Evolutionary conservation across 2,888 invertebrate species (phyloP), one percentile per base, ranked within the genome.

Genomic region (Emmelina monodactyla): DNA sequence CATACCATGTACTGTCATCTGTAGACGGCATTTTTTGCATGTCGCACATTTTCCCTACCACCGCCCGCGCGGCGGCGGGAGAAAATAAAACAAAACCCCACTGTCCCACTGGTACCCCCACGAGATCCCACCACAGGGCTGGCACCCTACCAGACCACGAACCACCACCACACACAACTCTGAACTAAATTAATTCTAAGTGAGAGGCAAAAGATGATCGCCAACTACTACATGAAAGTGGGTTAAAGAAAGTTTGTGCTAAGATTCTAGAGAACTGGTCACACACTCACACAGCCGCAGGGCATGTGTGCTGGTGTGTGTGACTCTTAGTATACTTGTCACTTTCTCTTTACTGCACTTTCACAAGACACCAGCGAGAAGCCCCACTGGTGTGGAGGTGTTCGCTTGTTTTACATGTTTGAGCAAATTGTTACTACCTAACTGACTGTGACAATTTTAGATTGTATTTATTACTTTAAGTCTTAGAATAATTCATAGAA

Each of bases 241-340:
- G 81, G 80, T 73, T 78, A 73, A 79, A 76, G 80, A 80, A 81
- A 81, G 80, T 79, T 78, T 75, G 68, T 55, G 59, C 62, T 49
- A 53, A 66, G 58, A 66, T 60, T 64, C 57, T 55, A 63, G 66
- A 65, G 49, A 65, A 66, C 65, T 61, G 47, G 61, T 53, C 65
- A 59, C 64, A 70, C 68, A 63, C 62, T 47, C 51, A 39, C n/a
- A 59, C 64, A 57, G 50, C 44, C 56, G 48, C 51, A 39, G 47
- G 51, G 55, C 57, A 54, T 60, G 55, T 58, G 55, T 58, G 54
- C 53, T 53, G 60, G 58, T 49, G 57, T 58, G 58, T 58, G 55
- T 51, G 54, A 53, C 49, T 61, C n/a, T 62, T 68, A 64, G 63
- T 62, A 50, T 69, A 70, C 56, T 67, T 47, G 67, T 75, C 69